A percentile compares a stretch with the other conserved stretches of the same genome.
Conservation (phyloP, 2,888 invertebrate species). For the Rhabditophanes sp. region DNA sequence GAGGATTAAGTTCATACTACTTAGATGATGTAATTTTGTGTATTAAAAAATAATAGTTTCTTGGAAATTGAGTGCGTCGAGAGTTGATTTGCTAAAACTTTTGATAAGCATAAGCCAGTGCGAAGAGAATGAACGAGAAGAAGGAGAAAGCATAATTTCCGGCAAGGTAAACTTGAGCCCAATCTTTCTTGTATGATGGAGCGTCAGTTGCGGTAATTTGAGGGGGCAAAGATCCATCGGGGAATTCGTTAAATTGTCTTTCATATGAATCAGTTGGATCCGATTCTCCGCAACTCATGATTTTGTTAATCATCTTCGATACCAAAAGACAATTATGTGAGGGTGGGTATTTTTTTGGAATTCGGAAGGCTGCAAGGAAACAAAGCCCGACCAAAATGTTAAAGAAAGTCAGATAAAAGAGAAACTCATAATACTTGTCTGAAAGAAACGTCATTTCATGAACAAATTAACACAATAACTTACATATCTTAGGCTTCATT, state of each 20-base stretch:
- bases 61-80: too few species aligned
- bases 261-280: slow-evolving; percentile 18
- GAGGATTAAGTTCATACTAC: too few species aligned
- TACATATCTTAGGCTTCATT: slow-evolving; percentile 32
- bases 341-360: slow-evolving; percentile 27
- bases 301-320: slow-evolving; percentile 32
- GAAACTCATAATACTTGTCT: slow-evolving; percentile 37
- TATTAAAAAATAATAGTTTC: too few species aligned
- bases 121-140: slow-evolving; percentile 31
- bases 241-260: slow-evolving; percentile 5
- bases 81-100: too few species aligned
- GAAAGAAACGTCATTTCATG: slow-evolving; percentile 7
- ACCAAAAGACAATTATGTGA: slow-evolving; percentile 26
- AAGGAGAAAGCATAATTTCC: slow-evolving; percentile 35
- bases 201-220: slow-evolving; percentile 1
- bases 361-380: slow-evolving; percentile 29
- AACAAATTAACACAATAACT: slow-evolving; percentile 5
- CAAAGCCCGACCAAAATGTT: slow-evolving; percentile 28
- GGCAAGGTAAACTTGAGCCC: slow-evolving; percentile 38
- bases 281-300: slow-evolving; percentile 37
- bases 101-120: too few species aligned
- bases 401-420: slow-evolving; percentile 27
- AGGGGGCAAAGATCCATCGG: too few species aligned
- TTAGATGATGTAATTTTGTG: too few species aligned
- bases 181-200: slow-evolving; percentile 32